Conservation (phyloP, 1,140 invertebrate genomes). For the Drosophila auraria region DNA sequence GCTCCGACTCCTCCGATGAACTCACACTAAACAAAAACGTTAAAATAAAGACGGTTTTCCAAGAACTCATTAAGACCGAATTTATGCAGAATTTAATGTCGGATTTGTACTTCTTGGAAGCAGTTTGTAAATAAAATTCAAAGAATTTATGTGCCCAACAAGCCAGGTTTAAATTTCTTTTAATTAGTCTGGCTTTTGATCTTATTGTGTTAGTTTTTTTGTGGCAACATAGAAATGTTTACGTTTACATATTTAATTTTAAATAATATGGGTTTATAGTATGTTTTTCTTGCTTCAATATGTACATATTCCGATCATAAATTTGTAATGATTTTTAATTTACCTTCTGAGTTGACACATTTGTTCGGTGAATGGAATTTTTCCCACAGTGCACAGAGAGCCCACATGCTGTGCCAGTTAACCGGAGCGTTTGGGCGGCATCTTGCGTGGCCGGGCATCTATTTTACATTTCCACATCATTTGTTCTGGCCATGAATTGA, state of each 20-base stretch:
- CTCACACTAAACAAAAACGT: constrained; percentile 19
- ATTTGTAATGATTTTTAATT: not conserved
- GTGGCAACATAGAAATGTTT: not conserved
- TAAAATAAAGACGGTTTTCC: not conserved
- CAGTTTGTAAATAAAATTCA: no score
- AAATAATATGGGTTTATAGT: not conserved
- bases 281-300: no score
- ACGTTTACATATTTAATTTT: not conserved
- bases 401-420: constrained; percentile 55
- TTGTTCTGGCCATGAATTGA: constrained; percentile 83
- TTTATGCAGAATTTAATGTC: not conserved
- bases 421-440: constrained; percentile 34
- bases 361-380: not conserved
- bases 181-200: constrained; percentile 1
- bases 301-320: no score
- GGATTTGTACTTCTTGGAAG: not conserved
- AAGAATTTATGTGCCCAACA: not conserved
- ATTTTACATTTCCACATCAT: constrained; percentile 84
- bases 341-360: not conserved
- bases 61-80: not conserved
- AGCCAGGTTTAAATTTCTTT: not conserved
- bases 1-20: not conserved
- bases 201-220: not conserved
- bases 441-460: constrained; percentile 67
- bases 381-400: constrained; percentile 8